These are phyloP conservation scores for Nothobranchius kuhntae DNA, from an alignment of 2,113 vertebrate species.

Conservation along the genomic window DNA sequence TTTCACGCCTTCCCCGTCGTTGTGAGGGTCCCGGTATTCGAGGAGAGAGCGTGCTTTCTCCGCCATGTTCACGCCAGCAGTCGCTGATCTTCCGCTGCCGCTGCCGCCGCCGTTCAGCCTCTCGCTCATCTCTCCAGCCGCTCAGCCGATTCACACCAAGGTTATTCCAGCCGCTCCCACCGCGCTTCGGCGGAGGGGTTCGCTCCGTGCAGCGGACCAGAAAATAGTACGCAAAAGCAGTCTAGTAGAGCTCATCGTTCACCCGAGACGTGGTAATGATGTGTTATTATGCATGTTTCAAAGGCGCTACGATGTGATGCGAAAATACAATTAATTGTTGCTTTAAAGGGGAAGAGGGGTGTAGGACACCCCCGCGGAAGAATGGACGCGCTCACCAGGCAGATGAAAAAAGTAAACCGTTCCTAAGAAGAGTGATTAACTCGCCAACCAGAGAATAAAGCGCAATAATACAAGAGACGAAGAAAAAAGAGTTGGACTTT, in stretches of 20 bases:
- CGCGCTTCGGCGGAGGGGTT: conserved; percentile 33
- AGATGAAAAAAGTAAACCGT: conserved; percentile 61
- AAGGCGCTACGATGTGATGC: rapidly evolving
- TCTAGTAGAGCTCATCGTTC: rapidly evolving
- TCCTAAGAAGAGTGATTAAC: conserved; percentile 54
- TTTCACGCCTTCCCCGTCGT: conserved; percentile 73
- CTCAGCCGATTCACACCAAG: conserved; percentile 71
- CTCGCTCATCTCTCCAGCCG: conserved; percentile 63
- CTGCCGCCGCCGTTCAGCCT: conserved; percentile 46
- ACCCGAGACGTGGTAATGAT: rapidly evolving
- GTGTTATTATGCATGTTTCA: rapidly evolving
- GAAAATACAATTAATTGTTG: not conserved
- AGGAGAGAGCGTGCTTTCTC: conserved; percentile 76
- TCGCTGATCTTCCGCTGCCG: conserved; percentile 42
- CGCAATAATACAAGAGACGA: not conserved
- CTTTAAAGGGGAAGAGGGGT: conserved; percentile 1
- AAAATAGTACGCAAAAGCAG: not conserved
- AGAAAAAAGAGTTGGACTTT: not conserved
- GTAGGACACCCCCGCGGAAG: conserved; percentile 5
- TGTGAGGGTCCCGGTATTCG: conserved; percentile 77
- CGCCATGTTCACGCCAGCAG: conserved; percentile 73
- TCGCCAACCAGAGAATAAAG: conserved; percentile 26
- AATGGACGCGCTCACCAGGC: conserved; percentile 60
- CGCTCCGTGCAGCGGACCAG: not conserved
- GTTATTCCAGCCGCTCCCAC: conserved; percentile 73